Percentiles rank a stretch among this genome's conserved stretches.
phyloP scores from a whole-genome alignment of 92 coral and sea anemone species.

The Chrysogorgia sp. region DNA sequence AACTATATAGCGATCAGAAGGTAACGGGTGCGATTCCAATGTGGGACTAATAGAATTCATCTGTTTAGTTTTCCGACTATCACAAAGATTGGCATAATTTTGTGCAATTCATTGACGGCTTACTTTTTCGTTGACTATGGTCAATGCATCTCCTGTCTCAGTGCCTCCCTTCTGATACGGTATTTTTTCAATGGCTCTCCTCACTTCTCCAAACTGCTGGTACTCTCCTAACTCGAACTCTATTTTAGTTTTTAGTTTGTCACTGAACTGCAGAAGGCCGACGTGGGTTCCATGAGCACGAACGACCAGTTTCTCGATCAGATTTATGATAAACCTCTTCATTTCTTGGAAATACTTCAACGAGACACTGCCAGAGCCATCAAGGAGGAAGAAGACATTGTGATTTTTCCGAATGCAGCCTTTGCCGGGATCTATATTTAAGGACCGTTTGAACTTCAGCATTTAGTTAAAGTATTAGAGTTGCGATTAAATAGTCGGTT shows the following conservation, averaged over 20 bases:
- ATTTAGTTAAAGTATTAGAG: too few relatives aligned
- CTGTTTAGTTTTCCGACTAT: background rate
- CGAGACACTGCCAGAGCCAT: slow-evolving; percentile 40
- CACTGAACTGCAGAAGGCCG: slow-evolving; percentile 39
- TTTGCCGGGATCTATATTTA: slow-evolving; percentile 38
- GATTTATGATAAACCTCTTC: slow-evolving; percentile 11
- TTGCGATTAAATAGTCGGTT: too few relatives aligned
- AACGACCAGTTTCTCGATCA: slow-evolving; percentile 19
- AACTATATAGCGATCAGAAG: too few relatives aligned
- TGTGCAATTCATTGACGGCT: background rate
- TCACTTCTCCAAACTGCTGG: slow-evolving; percentile 1
- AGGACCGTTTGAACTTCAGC: too few relatives aligned
- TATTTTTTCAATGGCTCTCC: slow-evolving; percentile 6
- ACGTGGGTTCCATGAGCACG: slow-evolving; percentile 30
- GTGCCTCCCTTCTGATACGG: slow-evolving; percentile 40
- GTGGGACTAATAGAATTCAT: background rate
- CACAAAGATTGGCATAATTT: background rate
- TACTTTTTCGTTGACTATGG: slow-evolving; percentile 21
- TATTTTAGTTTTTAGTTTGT: slow-evolving; percentile 23
- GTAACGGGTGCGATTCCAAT: too few relatives aligned
- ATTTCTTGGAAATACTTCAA: slow-evolving; percentile 23
- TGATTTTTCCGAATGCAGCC: slow-evolving; percentile 22
- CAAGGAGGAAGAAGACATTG: slow-evolving; percentile 38
- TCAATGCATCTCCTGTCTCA: slow-evolving; percentile 38
- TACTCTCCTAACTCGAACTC: slow-evolving; percentile 30